Evolutionary conservation across 2,888 invertebrate species (phyloP).

Genomic region (Conchocele bisecta): DNA sequence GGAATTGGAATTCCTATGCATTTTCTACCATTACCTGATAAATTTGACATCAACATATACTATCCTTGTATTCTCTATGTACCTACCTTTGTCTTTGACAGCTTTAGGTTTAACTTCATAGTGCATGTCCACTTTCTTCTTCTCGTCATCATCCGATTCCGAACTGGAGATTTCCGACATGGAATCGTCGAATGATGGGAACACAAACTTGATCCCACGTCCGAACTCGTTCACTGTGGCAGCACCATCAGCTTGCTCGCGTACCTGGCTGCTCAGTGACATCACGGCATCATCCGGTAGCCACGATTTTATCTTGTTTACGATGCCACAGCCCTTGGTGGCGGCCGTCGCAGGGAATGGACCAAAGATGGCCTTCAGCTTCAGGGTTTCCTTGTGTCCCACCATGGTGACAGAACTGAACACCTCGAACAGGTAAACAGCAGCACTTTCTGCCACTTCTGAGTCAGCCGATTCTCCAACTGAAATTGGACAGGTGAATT

Average conservation of each 20-base stretch:
- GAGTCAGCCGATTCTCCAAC: slow-evolving; percentile 71
- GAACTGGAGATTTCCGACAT: slow-evolving; percentile 68
- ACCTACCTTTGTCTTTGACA: slow-evolving; percentile 18
- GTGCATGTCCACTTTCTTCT: slow-evolving; percentile 62
- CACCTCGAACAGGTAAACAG: slow-evolving; percentile 76
- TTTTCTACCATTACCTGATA: too few relatives aligned
- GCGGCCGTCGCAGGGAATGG: slow-evolving; percentile 79
- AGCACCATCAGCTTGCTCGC: slow-evolving; percentile 72
- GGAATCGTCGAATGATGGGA: slow-evolving; percentile 6
- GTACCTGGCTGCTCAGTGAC: slow-evolving; percentile 55
- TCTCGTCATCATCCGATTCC: slow-evolving; percentile 71
- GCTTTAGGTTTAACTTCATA: slow-evolving; percentile 50
- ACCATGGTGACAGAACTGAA: slow-evolving; percentile 73
- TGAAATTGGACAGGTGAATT: slow-evolving; percentile 39
- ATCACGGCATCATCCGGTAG: slow-evolving; percentile 71
- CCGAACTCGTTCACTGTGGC: slow-evolving; percentile 73
- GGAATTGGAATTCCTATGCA: too few relatives aligned
- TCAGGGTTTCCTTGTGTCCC: slow-evolving; percentile 70
- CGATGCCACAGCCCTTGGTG: slow-evolving; percentile 74
- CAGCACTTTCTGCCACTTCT: slow-evolving; percentile 75
- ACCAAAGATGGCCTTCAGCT: slow-evolving; percentile 77
- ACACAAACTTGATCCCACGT: slow-evolving; percentile 70
- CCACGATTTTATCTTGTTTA: slow-evolving; percentile 70
- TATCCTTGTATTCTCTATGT: slow-evolving; percentile 5
- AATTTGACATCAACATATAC: too few relatives aligned